Conservation (phyloP, 2,797 vertebrate genomes). For the Malurus leucopterus region DNA sequence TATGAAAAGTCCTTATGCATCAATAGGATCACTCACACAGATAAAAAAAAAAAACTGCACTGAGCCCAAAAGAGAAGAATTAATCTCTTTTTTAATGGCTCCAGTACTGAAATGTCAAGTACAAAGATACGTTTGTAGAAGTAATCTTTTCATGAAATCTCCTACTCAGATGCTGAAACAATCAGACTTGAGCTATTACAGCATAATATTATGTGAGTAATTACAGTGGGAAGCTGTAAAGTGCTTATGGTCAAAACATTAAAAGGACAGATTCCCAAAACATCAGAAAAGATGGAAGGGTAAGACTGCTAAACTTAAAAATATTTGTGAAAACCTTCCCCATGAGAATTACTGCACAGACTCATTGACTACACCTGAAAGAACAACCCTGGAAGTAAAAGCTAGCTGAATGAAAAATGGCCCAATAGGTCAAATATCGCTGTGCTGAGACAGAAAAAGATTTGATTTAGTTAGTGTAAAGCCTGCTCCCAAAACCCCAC, state of each 20-base stretch:
- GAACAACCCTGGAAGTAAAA: neutral
- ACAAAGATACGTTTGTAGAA: neutral
- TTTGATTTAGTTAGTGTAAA: neutral
- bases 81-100: neutral
- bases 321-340: neutral
- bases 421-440: neutral
- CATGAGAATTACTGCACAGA: neutral
- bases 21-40: neutral
- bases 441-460: neutral
- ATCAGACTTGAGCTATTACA: neutral
- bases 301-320: neutral
- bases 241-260: neutral
- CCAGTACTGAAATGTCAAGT: neutral
- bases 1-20: neutral
- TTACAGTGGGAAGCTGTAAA: neutral
- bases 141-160: neutral
- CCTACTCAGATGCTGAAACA: neutral
- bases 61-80: neutral
- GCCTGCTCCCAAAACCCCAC: fast-evolving
- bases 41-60: neutral
- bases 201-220: neutral
- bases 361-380: neutral
- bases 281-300: neutral
- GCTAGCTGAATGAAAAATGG: neutral
- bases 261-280: neutral